Evolutionary conservation across 1,140 invertebrate species (phyloP), one percentile per base, ranked within the genome.

Genomic region (Lasioglossum albipes): DNA sequence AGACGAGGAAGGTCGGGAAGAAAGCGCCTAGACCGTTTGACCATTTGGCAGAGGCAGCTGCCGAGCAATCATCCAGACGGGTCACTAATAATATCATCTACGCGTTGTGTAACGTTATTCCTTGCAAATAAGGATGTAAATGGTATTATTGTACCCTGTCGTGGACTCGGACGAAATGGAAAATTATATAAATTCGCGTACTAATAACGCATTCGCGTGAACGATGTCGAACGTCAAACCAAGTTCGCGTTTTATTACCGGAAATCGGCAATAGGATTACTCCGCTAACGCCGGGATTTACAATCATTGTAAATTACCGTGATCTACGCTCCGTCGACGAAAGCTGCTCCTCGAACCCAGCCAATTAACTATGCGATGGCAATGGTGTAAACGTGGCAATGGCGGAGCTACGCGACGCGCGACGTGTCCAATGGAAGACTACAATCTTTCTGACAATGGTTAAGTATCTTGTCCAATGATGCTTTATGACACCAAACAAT

Each of bases 11-110:
- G 85, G 85, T 83, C 84, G 84, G 77, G 84, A 86, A 87, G 84
- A 86, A 87, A 87, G 85, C 84, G 81, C 81, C 85, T 86, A 87
- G 84, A 86, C 84, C 84, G 84, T 86, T 86, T 86, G 84, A 86
- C 84, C 85, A 82, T 86, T 86, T 86, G 85, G 85, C 85, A 86
- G 74, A 86, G 84, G 61, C 84, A 86, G 84, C 85, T 86, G 84
- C 81, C 73, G 84, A 86, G 84, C 83, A 79, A 86, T 86, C 84
- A 86, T 86, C 81, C 81, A 79, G 85, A 69, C 81, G 66, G 73
- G 72, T 86, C 85, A 86, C 85, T 86, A 86, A 86, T 86, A 86
- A 86, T 86, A 86, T 86, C 85, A 62, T 73, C 84, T 65, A 18
- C 41, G 59, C 68, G 73, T 86, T 86, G 84, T 73, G 77, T 36